Conservation (phyloP, 2,113 vertebrate species). For the Pogona vitticeps region DNA sequence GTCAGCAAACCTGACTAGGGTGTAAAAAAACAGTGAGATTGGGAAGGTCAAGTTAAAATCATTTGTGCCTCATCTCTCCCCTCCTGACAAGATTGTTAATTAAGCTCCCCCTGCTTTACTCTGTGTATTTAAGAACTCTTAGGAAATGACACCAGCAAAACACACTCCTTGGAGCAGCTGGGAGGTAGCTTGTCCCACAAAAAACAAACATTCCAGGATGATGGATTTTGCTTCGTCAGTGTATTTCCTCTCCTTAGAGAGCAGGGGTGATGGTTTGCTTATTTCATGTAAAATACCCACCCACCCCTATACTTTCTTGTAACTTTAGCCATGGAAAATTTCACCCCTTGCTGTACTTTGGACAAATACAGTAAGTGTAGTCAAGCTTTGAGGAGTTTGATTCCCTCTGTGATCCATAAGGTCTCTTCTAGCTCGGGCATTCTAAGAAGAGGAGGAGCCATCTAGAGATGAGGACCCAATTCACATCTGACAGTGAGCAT, state of each 20-base stretch:
- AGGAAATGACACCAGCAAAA: background rate
- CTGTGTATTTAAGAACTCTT: background rate
- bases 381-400: too few species aligned
- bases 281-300: background rate
- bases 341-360: too few species aligned
- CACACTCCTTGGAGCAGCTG: background rate
- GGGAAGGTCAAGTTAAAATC: background rate
- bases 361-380: background rate
- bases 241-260: background rate
- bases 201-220: background rate
- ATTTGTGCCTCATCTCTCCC: background rate
- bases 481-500: too few species aligned
- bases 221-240: background rate
- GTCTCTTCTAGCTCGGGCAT: too few species aligned
- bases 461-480: too few species aligned
- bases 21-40: too few species aligned
- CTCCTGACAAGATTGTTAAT: background rate
- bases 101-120: background rate
- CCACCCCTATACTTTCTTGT: too few species aligned
- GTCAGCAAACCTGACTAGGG: background rate
- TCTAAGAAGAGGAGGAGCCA: too few species aligned
- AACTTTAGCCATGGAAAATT: background rate
- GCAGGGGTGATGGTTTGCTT: background rate
- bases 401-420: too few species aligned
- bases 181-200: background rate